Percentiles rank a stretch among this genome's conserved stretches.
These are phyloP conservation scores for Tolmerus cingulatus DNA, from an alignment of 2,888 invertebrate species.

Conservation along the genomic window DNA sequence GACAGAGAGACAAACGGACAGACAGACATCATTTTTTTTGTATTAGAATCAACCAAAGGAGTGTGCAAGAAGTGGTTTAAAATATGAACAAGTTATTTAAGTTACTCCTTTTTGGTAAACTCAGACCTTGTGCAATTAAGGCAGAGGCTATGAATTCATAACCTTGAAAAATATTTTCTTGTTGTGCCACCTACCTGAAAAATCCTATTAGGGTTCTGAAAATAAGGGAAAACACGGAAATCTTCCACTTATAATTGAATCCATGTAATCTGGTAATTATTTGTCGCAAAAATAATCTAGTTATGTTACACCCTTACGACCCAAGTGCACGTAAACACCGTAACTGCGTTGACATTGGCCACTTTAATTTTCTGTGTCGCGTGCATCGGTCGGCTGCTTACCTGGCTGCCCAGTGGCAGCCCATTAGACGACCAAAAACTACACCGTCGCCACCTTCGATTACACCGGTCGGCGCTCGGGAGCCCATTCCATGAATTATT, in stretches of 20 bases:
- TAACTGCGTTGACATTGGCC: not conserved
- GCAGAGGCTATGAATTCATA: not conserved
- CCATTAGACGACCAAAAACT: not conserved
- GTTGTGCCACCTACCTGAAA: not conserved
- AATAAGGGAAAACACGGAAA: not conserved
- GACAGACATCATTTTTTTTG: too few relatives aligned
- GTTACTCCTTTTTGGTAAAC: not conserved
- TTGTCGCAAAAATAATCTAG: not conserved
- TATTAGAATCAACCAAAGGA: too few relatives aligned
- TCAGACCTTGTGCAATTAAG: not conserved
- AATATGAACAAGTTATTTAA: too few relatives aligned
- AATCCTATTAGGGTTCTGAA: not conserved
- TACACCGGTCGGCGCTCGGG: not conserved
- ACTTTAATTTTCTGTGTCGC: not conserved
- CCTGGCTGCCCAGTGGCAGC: not conserved
- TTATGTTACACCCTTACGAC: not conserved
- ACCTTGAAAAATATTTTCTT: not conserved
- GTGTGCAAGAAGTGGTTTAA: too few relatives aligned
- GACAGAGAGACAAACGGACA: too few relatives aligned
- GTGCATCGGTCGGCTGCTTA: not conserved
- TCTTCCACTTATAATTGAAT: not conserved
- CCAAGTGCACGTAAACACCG: not conserved
- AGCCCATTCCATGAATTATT: constrained; percentile 23
- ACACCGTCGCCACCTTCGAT: not conserved
- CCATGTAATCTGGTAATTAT: not conserved